These are phyloP conservation scores for Vulpes ferrilata DNA, from an alignment of 2,113 vertebrate species.

Conservation along the genomic window DNA sequence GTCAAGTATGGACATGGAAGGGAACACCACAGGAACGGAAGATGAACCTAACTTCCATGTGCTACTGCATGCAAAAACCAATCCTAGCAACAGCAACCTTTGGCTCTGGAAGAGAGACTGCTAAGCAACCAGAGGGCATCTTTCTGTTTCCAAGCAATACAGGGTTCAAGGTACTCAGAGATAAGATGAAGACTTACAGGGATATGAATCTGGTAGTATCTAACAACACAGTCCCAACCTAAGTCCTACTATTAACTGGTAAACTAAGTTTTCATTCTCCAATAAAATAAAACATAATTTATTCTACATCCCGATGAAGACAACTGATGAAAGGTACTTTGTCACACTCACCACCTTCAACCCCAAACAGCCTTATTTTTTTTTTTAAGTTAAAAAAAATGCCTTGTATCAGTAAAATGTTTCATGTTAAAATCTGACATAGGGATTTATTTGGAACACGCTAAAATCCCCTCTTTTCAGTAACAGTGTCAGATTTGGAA, in stretches of 20 bases:
- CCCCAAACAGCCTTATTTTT: neutral
- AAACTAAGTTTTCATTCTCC: neutral
- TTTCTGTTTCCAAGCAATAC: neutral
- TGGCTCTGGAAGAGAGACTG: neutral
- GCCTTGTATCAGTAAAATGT: neutral
- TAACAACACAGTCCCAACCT: neutral
- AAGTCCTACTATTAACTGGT: neutral
- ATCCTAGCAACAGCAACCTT: neutral
- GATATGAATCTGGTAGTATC: neutral
- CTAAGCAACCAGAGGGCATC: neutral
- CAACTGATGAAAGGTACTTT: neutral
- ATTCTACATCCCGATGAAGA: neutral
- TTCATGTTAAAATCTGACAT: neutral
- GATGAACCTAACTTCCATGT: neutral
- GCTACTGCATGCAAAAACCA: neutral
- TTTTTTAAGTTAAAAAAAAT: conserved; percentile 7
- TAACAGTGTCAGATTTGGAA: neutral
- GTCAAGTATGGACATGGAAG: neutral
- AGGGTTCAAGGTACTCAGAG: neutral
- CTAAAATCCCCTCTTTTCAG: neutral
- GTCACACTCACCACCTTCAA: neutral
- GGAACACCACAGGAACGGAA: neutral
- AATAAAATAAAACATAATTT: neutral
- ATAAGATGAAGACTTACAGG: neutral
- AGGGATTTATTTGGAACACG: neutral